Conservation (phyloP, 2,888 invertebrate genomes). For the Pachymerium ferrugineum region DNA sequence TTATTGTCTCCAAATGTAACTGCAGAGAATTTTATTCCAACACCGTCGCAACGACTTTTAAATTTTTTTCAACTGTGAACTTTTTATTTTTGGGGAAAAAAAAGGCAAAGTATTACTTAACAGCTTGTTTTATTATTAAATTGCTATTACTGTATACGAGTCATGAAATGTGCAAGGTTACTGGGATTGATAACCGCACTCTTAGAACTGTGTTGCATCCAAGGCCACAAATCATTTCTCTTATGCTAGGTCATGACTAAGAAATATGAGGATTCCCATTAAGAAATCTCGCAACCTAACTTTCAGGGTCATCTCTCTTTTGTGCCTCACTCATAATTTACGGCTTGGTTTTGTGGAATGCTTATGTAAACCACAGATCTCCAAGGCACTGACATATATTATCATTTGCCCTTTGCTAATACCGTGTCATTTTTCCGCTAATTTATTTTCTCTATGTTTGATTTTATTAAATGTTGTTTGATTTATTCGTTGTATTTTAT, state of each 20-base stretch:
- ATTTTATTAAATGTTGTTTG: background rate
- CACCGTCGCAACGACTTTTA: no score
- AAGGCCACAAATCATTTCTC: background rate
- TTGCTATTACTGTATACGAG: background rate
- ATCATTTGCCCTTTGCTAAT: constrained; percentile 11
- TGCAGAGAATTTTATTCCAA: no score
- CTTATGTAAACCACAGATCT: background rate
- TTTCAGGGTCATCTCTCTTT: constrained; percentile 9
- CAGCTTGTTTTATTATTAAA: background rate
- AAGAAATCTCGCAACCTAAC: constrained; percentile 6
- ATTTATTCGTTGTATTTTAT: background rate
- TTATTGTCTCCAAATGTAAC: no score
- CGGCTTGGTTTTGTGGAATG: background rate
- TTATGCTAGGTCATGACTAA: background rate
- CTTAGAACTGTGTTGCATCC: background rate
- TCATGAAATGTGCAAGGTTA: background rate
- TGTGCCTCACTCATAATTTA: constrained; percentile 13
- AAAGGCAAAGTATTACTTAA: no score
- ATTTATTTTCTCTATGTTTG: background rate
- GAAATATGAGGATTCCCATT: constrained; percentile 4
- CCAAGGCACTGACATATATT: constrained; percentile 7
- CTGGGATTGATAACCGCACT: background rate
- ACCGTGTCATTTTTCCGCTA: no score
- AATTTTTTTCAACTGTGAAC: no score
- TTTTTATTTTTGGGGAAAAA: no score